Conservation (phyloP, 2,888 invertebrate genomes). For the Lycocerus yunnanus region DNA sequence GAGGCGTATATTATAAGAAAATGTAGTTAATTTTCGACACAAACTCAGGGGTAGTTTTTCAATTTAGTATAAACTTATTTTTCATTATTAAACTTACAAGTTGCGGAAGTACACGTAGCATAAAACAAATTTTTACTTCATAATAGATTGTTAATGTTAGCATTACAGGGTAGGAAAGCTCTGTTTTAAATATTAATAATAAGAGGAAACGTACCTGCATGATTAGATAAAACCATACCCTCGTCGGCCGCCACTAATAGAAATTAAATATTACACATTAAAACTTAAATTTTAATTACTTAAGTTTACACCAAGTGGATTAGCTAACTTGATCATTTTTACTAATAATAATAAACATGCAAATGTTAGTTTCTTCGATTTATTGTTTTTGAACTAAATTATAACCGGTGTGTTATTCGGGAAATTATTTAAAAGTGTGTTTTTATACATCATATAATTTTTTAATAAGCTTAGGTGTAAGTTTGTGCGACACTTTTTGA, state of each 20-base stretch:
- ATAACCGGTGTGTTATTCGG: neutral
- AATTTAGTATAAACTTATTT: neutral
- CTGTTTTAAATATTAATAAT: neutral
- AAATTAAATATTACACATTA: neutral
- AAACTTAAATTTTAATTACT: neutral
- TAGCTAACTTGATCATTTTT: neutral
- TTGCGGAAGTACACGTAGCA: neutral
- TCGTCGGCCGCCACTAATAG: neutral
- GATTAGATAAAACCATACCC: constrained; percentile 39
- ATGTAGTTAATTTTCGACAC: neutral
- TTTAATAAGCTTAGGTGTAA: neutral
- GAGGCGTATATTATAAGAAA: neutral
- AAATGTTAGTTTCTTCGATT: neutral
- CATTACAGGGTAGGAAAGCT: neutral
- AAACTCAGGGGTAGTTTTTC: neutral
- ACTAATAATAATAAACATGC: neutral
- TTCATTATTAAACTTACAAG: neutral
- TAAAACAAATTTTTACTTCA: neutral
- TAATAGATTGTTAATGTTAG: neutral
- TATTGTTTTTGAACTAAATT: neutral
- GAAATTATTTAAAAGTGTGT: neutral
- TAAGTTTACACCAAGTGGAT: neutral
- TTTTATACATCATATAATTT: neutral
- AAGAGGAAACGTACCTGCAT: constrained; percentile 39
- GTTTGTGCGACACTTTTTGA: neutral